Conservation (phyloP, 2,888 invertebrate species). For the Apamea anceps region DNA sequence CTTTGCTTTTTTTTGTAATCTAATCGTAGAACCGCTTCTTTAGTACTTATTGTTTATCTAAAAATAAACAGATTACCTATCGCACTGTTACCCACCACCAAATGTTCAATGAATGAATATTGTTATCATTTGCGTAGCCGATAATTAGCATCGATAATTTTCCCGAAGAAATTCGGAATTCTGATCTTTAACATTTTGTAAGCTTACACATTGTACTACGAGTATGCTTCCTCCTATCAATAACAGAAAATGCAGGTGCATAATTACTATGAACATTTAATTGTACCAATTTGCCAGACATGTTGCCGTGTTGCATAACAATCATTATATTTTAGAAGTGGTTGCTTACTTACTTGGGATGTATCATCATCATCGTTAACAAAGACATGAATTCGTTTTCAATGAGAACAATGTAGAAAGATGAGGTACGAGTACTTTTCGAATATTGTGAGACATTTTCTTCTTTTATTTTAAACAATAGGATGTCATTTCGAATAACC, state of each 20-base stretch:
- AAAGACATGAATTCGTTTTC: conserved; percentile 1
- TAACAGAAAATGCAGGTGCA: conserved; percentile 53
- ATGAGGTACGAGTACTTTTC: not conserved
- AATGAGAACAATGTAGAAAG: not conserved
- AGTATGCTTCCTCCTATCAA: conserved; percentile 19
- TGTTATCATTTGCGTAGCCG: not conserved
- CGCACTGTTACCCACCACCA: not conserved
- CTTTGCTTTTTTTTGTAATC: conserved; percentile 44
- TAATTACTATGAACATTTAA: conserved; percentile 49
- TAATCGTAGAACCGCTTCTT: conserved; percentile 19
- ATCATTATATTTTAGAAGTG: conserved; percentile 39
- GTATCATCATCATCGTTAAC: conserved; percentile 1
- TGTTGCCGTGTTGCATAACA: conserved; percentile 45
- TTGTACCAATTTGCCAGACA: conserved; percentile 52
- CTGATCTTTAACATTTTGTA: conserved; percentile 2
- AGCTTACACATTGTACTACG: not conserved
- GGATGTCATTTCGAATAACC: conserved; percentile 58
- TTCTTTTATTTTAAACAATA: conserved; percentile 44
- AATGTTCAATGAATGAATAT: conserved; percentile 2
- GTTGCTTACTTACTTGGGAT: conserved; percentile 17
- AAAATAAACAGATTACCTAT: conserved; percentile 2
- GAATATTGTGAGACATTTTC: conserved; percentile 26
- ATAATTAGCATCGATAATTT: not conserved
- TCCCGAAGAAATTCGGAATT: not conserved
- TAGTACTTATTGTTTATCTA: conserved; percentile 21